Percentiles rank a stretch among this genome's conserved stretches.
Evolutionary conservation across 2,888 invertebrate genomes (phyloP).

Genomic region (Zele albiditarsus): DNA sequence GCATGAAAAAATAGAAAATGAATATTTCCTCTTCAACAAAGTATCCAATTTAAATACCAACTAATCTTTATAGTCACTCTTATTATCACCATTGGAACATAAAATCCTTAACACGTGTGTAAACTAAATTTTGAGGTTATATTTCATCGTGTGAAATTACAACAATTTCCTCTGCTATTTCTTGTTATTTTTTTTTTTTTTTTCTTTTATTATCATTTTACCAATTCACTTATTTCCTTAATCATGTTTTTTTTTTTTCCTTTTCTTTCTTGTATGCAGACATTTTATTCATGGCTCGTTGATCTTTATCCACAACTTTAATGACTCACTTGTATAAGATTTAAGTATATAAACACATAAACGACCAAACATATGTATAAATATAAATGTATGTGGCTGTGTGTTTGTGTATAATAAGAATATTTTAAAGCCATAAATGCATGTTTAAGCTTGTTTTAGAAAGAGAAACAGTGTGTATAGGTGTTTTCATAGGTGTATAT

Average conservation of each 20-base stretch:
- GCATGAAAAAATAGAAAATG: too few relatives aligned
- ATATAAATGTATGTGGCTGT: neutral
- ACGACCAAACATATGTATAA: neutral
- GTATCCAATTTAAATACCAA: neutral
- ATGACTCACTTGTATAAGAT: constrained; percentile 11
- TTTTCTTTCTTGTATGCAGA: neutral
- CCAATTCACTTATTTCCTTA: neutral
- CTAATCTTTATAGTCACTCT: neutral
- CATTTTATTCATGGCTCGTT: constrained; percentile 12
- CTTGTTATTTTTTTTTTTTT: neutral
- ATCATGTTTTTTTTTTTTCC: neutral
- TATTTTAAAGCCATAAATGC: constrained; percentile 10
- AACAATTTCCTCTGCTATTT: neutral
- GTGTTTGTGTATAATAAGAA: neutral
- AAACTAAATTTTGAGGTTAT: neutral
- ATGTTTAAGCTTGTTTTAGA: neutral
- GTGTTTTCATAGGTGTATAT: neutral
- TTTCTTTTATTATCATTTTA: neutral
- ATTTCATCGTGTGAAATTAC: neutral
- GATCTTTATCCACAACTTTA: constrained; percentile 3
- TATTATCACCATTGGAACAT: neutral
- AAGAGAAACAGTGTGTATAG: neutral
- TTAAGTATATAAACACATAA: constrained; percentile 11
- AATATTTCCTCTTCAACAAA: neutral
- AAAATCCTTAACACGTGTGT: neutral